Evolutionary conservation across 2,888 invertebrate species (phyloP).

Genomic region (Eristalis arbustorum): DNA sequence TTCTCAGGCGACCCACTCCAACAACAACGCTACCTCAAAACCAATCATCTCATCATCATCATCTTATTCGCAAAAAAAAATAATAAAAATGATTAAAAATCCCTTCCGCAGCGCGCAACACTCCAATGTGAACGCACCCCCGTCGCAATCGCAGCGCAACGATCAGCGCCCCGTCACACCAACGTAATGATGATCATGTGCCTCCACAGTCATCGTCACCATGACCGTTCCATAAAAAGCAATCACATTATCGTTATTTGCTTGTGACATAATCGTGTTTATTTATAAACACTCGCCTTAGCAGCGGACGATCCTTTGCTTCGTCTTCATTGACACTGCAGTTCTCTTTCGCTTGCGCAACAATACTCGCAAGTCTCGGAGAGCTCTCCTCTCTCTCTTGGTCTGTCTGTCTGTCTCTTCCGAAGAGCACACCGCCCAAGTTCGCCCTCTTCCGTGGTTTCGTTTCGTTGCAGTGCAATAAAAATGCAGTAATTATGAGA

Average conservation of each 20-base stretch:
- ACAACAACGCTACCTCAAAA: background rate
- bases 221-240: slow-evolving; percentile 18
- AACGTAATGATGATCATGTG: slow-evolving; percentile 45
- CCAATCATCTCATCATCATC: background rate
- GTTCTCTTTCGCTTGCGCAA: slow-evolving; percentile 36
- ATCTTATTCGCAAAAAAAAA: background rate
- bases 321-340: background rate
- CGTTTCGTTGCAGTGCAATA: slow-evolving; percentile 47
- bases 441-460: background rate
- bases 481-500: slow-evolving; percentile 68
- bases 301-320: slow-evolving; percentile 25
- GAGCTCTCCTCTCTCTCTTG: no score
- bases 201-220: slow-evolving; percentile 36
- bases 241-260: slow-evolving; percentile 54
- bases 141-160: background rate
- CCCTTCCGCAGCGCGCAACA: slow-evolving; percentile 67
- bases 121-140: slow-evolving; percentile 66
- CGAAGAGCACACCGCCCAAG: slow-evolving; percentile 30
- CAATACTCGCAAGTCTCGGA: background rate
- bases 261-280: slow-evolving; percentile 65
- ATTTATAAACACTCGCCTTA: slow-evolving; percentile 56
- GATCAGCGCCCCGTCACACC: background rate
- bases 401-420: no score
- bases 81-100: background rate
- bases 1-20: background rate